These are phyloP conservation scores for Colius striatus DNA, from an alignment of 2,113 vertebrate genomes.

Conservation along the genomic window DNA sequence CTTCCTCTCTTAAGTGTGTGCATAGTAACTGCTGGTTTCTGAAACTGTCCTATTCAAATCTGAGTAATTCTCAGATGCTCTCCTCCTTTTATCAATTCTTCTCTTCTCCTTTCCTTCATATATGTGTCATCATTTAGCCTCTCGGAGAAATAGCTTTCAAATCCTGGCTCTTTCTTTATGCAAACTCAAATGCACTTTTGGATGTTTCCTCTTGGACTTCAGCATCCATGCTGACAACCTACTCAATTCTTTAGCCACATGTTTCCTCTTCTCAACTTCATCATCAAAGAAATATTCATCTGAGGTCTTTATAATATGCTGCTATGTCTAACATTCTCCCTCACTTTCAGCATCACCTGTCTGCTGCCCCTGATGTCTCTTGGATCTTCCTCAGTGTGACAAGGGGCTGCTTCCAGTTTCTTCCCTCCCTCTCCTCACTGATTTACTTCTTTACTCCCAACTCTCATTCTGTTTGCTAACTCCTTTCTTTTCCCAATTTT, in stretches of 20 bases:
- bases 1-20: not conserved
- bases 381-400: not conserved
- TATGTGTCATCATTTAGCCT: not conserved
- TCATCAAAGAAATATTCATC: not conserved
- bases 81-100: not conserved
- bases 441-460: not conserved
- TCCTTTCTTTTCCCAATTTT: not conserved
- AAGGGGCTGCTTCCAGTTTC: not conserved
- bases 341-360: not conserved
- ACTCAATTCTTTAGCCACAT: rapidly evolving
- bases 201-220: not conserved
- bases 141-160: not conserved
- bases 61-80: not conserved
- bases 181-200: not conserved
- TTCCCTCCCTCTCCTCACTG: not conserved
- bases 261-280: not conserved
- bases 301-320: not conserved
- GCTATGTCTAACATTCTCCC: not conserved
- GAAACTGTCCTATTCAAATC: not conserved
- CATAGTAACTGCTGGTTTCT: not conserved
- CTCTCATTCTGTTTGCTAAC: not conserved
- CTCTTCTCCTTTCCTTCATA: not conserved
- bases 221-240: not conserved
- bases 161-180: not conserved
- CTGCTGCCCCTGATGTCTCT: not conserved